These are phyloP conservation scores for Heliornis fulica DNA, from an alignment of 2,113 vertebrate genomes.

Conservation along the genomic window DNA sequence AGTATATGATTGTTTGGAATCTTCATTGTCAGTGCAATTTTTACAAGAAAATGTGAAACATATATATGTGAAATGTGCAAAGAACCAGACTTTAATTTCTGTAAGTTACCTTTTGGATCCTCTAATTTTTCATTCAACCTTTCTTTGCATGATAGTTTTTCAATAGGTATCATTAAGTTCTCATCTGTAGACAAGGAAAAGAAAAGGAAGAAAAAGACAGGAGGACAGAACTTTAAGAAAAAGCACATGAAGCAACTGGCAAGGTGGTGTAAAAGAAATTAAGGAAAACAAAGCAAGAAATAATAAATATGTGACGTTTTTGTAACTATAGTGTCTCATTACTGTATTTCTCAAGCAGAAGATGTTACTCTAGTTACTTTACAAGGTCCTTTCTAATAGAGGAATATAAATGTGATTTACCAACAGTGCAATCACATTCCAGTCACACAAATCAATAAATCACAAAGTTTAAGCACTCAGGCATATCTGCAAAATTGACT, in stretches of 20 bases:
- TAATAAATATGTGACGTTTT: not conserved
- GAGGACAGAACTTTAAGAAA: slow-evolving; percentile 42
- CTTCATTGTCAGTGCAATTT: not conserved
- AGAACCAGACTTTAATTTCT: not conserved
- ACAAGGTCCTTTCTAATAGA: not conserved
- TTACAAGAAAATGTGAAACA: not conserved
- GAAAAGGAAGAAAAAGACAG: slow-evolving; percentile 41
- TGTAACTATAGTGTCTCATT: not conserved
- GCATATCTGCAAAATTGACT: not conserved
- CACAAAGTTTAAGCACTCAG: not conserved
- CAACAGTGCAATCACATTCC: not conserved
- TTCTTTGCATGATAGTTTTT: slow-evolving; percentile 83
- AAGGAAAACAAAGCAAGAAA: not conserved
- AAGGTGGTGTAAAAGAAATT: not conserved
- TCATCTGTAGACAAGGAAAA: slow-evolving; percentile 76
- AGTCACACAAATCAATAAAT: not conserved
- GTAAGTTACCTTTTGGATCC: slow-evolving; percentile 82
- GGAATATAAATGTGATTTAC: not conserved
- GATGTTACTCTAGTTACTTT: not conserved
- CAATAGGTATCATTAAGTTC: slow-evolving; percentile 77
- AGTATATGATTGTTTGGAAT: not conserved
- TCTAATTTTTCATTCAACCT: slow-evolving; percentile 82
- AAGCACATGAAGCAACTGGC: not conserved
- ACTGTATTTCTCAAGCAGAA: not conserved
- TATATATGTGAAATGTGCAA: not conserved